These are phyloP conservation scores for Psettodes erumei DNA, from an alignment of 2,113 vertebrate genomes.

Conservation along the genomic window DNA sequence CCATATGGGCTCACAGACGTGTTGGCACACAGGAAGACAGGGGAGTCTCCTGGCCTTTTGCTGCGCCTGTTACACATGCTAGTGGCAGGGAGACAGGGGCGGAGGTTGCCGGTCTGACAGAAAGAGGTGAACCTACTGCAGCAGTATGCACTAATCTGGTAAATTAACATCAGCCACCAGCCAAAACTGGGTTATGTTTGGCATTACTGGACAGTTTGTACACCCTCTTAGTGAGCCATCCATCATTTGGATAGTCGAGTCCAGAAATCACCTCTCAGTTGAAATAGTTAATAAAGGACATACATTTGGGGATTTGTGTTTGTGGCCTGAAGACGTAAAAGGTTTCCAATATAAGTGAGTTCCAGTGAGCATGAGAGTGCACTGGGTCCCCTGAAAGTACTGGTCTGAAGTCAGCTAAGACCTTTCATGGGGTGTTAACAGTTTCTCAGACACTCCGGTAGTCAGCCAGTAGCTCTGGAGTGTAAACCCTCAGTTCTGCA, in stretches of 20 bases:
- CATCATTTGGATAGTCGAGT: slow-evolving; percentile 33
- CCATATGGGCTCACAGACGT: slow-evolving; percentile 54
- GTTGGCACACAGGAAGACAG: slow-evolving; percentile 75
- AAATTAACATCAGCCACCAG: slow-evolving; percentile 44
- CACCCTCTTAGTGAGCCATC: slow-evolving; percentile 37
- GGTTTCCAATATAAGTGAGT: slow-evolving; percentile 45
- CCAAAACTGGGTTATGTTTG: slow-evolving; percentile 25
- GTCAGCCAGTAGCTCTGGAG: slow-evolving; percentile 57
- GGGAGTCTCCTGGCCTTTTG: slow-evolving; percentile 44
- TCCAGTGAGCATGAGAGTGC: slow-evolving; percentile 49
- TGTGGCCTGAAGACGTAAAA: slow-evolving; percentile 46
- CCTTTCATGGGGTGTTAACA: slow-evolving; percentile 72
- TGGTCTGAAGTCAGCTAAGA: slow-evolving; percentile 55
- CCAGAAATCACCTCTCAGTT: slow-evolving; percentile 27
- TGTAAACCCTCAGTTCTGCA: slow-evolving; percentile 60
- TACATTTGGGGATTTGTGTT: slow-evolving; percentile 39
- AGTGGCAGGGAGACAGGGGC: slow-evolving; percentile 75
- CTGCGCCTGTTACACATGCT: slow-evolving; percentile 53
- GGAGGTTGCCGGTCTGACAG: slow-evolving; percentile 62
- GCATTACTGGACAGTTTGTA: slow-evolving; percentile 41
- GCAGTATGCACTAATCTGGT: slow-evolving; percentile 19
- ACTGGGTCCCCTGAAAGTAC: slow-evolving; percentile 53
- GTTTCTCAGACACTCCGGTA: slow-evolving; percentile 57
- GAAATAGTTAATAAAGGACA: slow-evolving; percentile 47
- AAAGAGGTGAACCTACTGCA: slow-evolving; percentile 34